A percentile compares a stretch with the other conserved stretches of the same genome.
phyloP scores from a whole-genome alignment of 2,113 vertebrate species.

The Phylloscopus trochilus region DNA sequence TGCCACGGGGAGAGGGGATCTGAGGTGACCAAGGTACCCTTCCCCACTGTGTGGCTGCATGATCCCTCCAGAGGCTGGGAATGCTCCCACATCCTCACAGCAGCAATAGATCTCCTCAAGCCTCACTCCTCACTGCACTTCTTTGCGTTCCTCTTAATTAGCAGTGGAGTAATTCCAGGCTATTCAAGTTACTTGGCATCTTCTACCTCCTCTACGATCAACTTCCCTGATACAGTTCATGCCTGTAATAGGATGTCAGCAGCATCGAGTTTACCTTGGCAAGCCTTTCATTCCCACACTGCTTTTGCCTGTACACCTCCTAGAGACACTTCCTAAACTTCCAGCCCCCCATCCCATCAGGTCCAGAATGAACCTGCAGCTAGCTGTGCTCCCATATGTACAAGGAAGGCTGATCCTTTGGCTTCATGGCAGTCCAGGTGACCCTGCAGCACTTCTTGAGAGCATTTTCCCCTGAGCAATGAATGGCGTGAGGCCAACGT shows the following conservation, averaged over 20 bases:
- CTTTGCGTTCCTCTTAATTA: background rate
- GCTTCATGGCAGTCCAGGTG: background rate
- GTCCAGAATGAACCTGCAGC: background rate
- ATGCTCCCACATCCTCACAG: background rate
- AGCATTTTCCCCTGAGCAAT: background rate
- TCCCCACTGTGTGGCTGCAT: background rate
- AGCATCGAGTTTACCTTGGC: background rate
- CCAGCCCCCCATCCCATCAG: background rate
- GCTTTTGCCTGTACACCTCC: background rate
- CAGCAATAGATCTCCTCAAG: conserved; percentile 10
- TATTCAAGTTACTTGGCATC: background rate
- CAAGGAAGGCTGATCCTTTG: background rate
- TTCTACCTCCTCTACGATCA: background rate
- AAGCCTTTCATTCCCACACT: background rate
- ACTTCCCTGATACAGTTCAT: background rate
- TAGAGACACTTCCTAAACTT: background rate
- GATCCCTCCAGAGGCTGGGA: background rate
- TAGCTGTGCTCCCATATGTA: background rate
- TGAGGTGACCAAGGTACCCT: background rate
- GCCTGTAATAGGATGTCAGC: background rate
- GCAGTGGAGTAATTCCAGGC: background rate
- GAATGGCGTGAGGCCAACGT: rapidly evolving
- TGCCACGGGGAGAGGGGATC: background rate
- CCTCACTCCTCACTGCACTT: background rate
- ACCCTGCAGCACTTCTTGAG: background rate